Evolutionary conservation across 2,113 vertebrate species (phyloP).

Genomic region (Elachura formosa): DNA sequence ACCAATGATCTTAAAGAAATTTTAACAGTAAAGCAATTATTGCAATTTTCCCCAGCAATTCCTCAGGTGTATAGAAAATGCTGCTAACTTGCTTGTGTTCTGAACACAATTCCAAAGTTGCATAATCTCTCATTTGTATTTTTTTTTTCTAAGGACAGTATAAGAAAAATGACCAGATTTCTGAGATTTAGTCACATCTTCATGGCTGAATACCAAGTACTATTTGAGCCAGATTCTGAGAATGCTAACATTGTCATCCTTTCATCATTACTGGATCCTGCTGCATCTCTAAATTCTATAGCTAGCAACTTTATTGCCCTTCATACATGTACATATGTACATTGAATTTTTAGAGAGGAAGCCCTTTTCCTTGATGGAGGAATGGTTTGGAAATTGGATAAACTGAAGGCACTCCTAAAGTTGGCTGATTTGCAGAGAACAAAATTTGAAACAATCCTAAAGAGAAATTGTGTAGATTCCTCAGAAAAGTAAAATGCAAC

Average conservation of each 20-base stretch:
- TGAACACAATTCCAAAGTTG: not conserved
- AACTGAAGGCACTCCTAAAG: not conserved
- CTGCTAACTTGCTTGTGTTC: not conserved
- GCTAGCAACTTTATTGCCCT: not conserved
- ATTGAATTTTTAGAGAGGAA: not conserved
- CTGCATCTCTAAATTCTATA: not conserved
- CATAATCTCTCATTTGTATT: not conserved
- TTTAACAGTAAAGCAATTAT: not conserved
- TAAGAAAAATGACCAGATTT: not conserved
- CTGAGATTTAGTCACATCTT: not conserved
- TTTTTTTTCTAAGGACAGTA: not conserved
- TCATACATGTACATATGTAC: not conserved
- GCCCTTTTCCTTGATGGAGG: not conserved
- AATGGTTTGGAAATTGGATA: not conserved
- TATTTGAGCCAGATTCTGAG: not conserved
- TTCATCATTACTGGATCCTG: not conserved
- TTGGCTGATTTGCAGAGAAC: not conserved
- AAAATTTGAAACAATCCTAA: not conserved
- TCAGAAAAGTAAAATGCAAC: not conserved
- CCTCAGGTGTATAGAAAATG: not conserved
- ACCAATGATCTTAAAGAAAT: not conserved
- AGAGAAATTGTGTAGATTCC: not conserved
- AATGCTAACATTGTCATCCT: not conserved
- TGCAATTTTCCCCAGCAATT: not conserved
- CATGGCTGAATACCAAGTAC: not conserved